Conservation (phyloP, 2,797 vertebrate genomes). For the Crocidura indochinensis region DNA sequence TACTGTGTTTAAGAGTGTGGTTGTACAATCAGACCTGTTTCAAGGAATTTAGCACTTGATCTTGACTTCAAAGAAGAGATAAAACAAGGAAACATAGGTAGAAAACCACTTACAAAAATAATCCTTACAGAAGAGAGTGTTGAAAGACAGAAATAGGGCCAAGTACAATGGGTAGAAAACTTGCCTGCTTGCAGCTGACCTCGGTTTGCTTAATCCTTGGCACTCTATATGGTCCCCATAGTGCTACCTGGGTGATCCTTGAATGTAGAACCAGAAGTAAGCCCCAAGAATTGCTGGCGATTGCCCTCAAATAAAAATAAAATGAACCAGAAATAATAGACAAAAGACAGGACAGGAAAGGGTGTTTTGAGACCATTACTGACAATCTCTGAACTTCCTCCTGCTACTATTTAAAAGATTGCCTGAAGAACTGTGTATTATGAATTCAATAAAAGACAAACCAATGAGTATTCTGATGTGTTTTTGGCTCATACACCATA, state of each 20-base stretch:
- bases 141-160: conserved; percentile 22
- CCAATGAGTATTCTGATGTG: conserved; percentile 36
- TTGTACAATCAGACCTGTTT: conserved; percentile 6
- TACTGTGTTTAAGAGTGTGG: neutral
- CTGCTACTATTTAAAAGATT: conserved; percentile 55
- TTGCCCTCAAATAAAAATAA: too few relatives aligned
- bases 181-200: too few relatives aligned
- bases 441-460: conserved; percentile 46
- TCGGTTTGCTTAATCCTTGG: too few relatives aligned
- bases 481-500: conserved; percentile 26
- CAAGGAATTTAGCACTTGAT: conserved; percentile 29
- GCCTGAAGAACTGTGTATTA: conserved; percentile 46
- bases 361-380: neutral
- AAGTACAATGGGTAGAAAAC: too few relatives aligned
- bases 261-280: too few relatives aligned
- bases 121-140: neutral
- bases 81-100: neutral
- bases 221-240: too few relatives aligned
- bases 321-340: conserved; percentile 28
- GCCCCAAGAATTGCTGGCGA: too few relatives aligned
- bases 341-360: conserved; percentile 34
- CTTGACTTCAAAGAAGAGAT: conserved; percentile 46
- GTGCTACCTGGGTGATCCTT: too few relatives aligned
- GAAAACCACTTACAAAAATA: conserved; percentile 25
- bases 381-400: conserved; percentile 16